Percentiles rank a stretch among this genome's conserved stretches.
These are phyloP conservation scores for Mesopsocus fuscifrons DNA, from an alignment of 2,888 invertebrate species.

Conservation along the genomic window DNA sequence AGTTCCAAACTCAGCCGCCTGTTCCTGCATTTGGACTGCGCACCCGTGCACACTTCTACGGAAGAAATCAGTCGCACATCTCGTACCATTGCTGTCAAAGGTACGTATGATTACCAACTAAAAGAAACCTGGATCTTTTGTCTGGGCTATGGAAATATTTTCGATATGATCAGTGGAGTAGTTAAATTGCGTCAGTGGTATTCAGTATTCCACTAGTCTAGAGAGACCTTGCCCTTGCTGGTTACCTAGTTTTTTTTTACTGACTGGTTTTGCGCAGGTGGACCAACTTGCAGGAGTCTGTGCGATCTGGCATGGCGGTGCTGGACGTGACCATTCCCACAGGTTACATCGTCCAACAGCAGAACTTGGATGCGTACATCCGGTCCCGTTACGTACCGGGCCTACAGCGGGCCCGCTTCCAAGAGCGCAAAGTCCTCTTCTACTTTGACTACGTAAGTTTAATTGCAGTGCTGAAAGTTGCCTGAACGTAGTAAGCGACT, in stretches of 20 bases:
- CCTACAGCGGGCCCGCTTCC: constrained; percentile 67
- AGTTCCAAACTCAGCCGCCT: constrained; percentile 73
- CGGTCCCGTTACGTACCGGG: constrained; percentile 56
- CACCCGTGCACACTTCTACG: constrained; percentile 56
- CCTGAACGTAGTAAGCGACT: too few relatives aligned
- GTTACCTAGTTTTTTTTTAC: too few relatives aligned
- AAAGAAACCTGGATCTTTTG: constrained; percentile 63
- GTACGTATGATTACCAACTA: constrained; percentile 63
- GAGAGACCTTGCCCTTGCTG: too few relatives aligned
- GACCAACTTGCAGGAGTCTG: constrained; percentile 56
- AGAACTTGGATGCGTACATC: constrained; percentile 71
- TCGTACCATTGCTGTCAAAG: constrained; percentile 71
- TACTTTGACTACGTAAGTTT: constrained; percentile 80
- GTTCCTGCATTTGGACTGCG: constrained; percentile 57
- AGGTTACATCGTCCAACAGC: constrained; percentile 81
- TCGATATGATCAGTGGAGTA: too few relatives aligned
- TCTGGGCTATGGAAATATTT: constrained; percentile 76
- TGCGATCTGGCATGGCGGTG: constrained; percentile 73
- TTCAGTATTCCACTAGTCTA: too few relatives aligned
- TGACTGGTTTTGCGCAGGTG: too few relatives aligned
- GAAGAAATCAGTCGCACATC: constrained; percentile 87
- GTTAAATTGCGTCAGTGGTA: too few relatives aligned
- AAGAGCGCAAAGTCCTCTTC: constrained; percentile 66
- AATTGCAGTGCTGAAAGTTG: too few relatives aligned
- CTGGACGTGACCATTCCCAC: constrained; percentile 75